Evolutionary conservation across 2,797 vertebrate genomes (phyloP).

Genomic region (Dromococcyx pavoninus): DNA sequence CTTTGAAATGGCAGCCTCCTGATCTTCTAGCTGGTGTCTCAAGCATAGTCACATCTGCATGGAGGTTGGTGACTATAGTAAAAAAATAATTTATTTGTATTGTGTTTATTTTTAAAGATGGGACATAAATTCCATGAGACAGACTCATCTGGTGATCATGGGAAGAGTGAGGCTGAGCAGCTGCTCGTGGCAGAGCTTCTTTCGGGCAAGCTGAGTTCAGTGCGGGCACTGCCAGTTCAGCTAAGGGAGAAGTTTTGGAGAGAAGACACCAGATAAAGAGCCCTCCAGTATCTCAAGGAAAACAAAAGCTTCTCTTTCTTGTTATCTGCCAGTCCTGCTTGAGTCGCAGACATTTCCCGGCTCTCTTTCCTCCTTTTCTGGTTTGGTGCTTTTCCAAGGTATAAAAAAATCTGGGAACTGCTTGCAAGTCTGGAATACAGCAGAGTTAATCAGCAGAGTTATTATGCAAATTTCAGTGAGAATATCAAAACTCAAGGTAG

Average conservation of each 20-base stretch:
- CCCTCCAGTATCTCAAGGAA: not conserved
- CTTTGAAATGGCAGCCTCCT: not conserved
- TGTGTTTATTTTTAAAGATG: constrained; percentile 41
- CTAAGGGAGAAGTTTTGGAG: not conserved
- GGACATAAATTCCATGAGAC: constrained; percentile 45
- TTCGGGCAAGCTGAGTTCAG: not conserved
- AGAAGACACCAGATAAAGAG: not conserved
- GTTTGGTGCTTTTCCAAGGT: not conserved
- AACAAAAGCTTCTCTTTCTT: not conserved
- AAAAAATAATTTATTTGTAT: not conserved
- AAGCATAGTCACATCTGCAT: not conserved
- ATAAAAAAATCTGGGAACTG: not conserved
- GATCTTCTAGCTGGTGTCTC: constrained; percentile 35
- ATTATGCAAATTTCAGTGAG: not conserved
- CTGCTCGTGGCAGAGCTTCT: not conserved
- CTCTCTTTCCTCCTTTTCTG: not conserved
- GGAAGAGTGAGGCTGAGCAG: constrained; percentile 23
- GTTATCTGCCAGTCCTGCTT: not conserved
- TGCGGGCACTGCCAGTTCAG: not conserved
- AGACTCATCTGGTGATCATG: constrained; percentile 40
- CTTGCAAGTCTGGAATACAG: not conserved
- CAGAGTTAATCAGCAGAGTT: not conserved
- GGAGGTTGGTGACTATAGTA: not conserved
- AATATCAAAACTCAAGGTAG: not conserved
- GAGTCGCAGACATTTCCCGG: not conserved